phyloP scores from a whole-genome alignment of 2,888 invertebrate species.

The Parnassius glacialis region DNA sequence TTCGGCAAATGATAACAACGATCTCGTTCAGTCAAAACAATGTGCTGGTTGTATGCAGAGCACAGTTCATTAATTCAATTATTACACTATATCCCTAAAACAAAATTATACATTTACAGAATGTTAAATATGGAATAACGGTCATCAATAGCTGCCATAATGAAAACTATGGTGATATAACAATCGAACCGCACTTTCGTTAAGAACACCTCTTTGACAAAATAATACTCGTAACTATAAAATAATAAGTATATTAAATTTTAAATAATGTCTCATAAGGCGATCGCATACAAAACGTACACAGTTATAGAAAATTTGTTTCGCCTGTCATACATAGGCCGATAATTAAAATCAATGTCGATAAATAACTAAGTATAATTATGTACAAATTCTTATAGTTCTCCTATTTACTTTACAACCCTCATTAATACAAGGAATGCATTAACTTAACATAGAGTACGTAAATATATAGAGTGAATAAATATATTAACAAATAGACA shows the following conservation, averaged over 20 bases:
- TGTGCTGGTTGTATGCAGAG: conserved; percentile 37
- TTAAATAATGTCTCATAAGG: conserved; percentile 28
- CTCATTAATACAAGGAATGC: conserved; percentile 65
- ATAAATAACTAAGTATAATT: conserved; percentile 56
- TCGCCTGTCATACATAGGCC: conserved; percentile 55
- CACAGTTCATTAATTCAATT: conserved; percentile 28
- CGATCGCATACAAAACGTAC: conserved; percentile 34
- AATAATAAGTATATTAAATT: too few species aligned
- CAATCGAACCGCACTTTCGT: conserved; percentile 41
- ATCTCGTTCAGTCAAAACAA: conserved; percentile 55
- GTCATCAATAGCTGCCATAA: conserved; percentile 64
- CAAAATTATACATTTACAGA: conserved; percentile 30
- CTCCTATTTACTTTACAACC: conserved; percentile 65
- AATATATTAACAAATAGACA: conserved; percentile 65
- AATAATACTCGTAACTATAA: conserved; percentile 7
- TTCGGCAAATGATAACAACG: conserved; percentile 55
- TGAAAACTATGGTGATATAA: conserved; percentile 51
- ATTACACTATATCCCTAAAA: conserved; percentile 36
- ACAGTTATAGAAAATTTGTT: neutral
- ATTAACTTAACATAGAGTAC: conserved; percentile 59
- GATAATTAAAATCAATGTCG: conserved; percentile 58
- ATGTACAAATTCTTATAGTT: conserved; percentile 64
- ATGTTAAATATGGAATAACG: conserved; percentile 29
- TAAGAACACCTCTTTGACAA: conserved; percentile 22
- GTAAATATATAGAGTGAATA: conserved; percentile 59